Base-by-base conservation (phyloP, 2,888 invertebrate species). In the Dyspetes luteomarginatus region DNA sequence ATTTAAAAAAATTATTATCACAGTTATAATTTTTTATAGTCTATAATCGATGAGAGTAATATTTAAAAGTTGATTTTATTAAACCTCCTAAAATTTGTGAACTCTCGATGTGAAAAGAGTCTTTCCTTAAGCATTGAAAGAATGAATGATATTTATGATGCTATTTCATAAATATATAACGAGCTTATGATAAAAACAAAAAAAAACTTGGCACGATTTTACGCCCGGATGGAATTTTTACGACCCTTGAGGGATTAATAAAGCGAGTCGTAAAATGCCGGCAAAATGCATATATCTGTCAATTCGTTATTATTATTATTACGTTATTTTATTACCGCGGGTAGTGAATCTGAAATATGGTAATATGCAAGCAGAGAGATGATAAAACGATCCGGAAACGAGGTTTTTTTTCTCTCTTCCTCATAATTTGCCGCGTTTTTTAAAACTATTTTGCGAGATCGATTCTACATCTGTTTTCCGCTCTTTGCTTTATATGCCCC, bases 361-460 rank as follows among this genome's bases (percentile, higher is more conserved):
- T 43, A 79, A 75, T 50, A 22, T 52, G 55, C n/a, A 7, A 7
- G 4, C 5, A 15, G 24, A 56, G 45, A 15, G 41, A 17, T 24
- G 30, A 26, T 52, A 55, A 52, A 82, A 83, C 77, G 72, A 82
- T 79, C 81, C 82, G 83, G 83, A 85, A 85, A 84, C 67, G 68
- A 74, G 24, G 55, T 43, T 48, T 26, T n/a, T 7, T 9, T 41
- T 22, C 9, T 64, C 17, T 48, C n/a, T n/a, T 7, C 12, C 43
- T 45, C 36, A 2, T 36, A 30, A 36, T 3, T 36, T 12, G 12
- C 36, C 7, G 12, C 9, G 9, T 12, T 50, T 17, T 60, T 3
- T n/a, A 7, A 26, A 45, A 48, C 43, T 17, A 19, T 17, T 17
- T 24, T 24, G 12, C 48, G 17, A 12, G 28, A 60, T 62, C 50